phyloP scores from a whole-genome alignment of 2,797 vertebrate genomes.

The Enoplosus armatus region DNA sequence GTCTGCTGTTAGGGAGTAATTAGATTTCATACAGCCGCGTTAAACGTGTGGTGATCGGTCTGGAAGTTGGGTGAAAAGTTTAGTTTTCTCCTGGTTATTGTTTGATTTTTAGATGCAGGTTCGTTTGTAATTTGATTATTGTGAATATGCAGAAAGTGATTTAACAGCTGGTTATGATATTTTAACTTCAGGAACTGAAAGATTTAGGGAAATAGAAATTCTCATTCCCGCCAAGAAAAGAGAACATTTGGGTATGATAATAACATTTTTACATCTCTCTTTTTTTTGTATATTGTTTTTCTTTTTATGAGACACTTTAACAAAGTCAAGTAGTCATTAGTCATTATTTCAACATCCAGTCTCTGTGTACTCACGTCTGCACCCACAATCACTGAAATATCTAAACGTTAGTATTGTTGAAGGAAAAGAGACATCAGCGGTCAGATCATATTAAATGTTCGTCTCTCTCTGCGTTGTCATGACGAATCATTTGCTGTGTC shows the following conservation, averaged over 20 bases:
- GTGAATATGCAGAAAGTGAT: no score
- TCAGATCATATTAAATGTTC: background rate
- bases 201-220: background rate
- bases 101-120: background rate
- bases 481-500: background rate
- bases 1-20: slow-evolving; percentile 50
- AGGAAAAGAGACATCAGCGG: background rate
- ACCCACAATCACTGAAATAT: background rate
- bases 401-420: background rate
- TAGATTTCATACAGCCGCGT: slow-evolving; percentile 30
- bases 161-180: background rate
- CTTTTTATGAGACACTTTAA: background rate
- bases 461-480: background rate
- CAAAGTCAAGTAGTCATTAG: no score
- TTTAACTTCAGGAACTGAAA: background rate
- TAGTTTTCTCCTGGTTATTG: background rate
- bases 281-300: no score
- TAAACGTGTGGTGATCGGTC: slow-evolving; percentile 18
- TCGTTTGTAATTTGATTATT: no score
- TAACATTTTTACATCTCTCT: no score
- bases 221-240: background rate
- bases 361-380: background rate
- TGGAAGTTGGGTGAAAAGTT: background rate
- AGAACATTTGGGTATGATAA: background rate
- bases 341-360: background rate